Conservation (phyloP, 23 tunicate genomes). For the Oikopleura albicans region DNA sequence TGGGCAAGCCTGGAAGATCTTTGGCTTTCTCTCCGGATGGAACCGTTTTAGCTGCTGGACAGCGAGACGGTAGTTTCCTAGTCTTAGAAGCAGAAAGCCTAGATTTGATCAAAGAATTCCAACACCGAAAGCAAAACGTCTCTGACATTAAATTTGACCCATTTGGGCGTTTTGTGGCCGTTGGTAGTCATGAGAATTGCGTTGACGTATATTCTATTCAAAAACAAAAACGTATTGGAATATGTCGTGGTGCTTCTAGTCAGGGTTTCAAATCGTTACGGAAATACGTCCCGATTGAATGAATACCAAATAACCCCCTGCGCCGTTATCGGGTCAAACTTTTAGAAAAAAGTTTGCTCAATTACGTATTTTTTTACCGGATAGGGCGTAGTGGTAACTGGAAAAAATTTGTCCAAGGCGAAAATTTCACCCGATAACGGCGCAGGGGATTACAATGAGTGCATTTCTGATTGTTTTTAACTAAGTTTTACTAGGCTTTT, state of each 20-base stretch:
- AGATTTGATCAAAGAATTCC: constrained; percentile 55
- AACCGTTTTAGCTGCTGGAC: constrained; percentile 70
- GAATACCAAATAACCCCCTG: too few species aligned
- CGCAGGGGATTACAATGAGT: too few species aligned
- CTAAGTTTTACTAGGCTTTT: too few species aligned
- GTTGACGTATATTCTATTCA: constrained; percentile 72
- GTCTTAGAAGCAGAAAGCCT: constrained; percentile 15
- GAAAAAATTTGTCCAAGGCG: too few species aligned
- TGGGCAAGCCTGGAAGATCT: constrained; percentile 38
- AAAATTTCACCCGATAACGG: too few species aligned
- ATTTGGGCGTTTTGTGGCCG: constrained; percentile 65
- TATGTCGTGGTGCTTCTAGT: constrained; percentile 86
- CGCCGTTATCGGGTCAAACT: too few species aligned
- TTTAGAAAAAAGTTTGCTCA: too few species aligned
- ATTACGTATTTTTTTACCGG: too few species aligned
- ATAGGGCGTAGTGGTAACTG: too few species aligned
- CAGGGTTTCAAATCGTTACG: too few species aligned
- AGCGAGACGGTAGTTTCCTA: constrained; percentile 44
- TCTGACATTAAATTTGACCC: constrained; percentile 52
- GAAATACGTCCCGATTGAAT: too few species aligned
- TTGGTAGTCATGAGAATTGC: constrained; percentile 82
- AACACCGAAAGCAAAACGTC: constrained; percentile 76
- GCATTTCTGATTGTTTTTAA: too few species aligned
- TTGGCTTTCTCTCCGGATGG: constrained; percentile 76
- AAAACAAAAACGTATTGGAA: constrained; percentile 63